These are phyloP conservation scores for Sitta carolinensis DNA, from an alignment of 2,797 vertebrate genomes.

Conservation along the genomic window DNA sequence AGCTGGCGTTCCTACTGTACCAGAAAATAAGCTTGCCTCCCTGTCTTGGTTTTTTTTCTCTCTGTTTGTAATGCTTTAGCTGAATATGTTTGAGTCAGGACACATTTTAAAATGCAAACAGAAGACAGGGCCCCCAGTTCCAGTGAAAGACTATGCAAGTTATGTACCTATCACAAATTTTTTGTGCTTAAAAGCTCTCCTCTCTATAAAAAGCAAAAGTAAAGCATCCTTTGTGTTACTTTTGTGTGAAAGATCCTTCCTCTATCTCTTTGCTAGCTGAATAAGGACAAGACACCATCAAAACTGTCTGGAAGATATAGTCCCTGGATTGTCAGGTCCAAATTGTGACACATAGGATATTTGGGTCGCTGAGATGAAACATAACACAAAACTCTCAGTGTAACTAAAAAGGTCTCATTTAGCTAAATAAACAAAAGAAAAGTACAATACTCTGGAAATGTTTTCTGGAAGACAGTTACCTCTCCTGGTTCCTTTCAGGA, in stretches of 20 bases:
- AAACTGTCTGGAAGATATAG: not conserved
- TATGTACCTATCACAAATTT: not conserved
- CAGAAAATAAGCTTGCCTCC: conserved; percentile 15
- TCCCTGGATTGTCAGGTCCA: not conserved
- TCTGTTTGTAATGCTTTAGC: not conserved
- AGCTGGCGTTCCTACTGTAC: not conserved
- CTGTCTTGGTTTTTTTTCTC: not conserved
- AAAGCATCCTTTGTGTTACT: not conserved
- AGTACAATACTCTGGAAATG: not conserved
- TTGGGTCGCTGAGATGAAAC: not conserved
- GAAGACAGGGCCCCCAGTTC: not conserved
- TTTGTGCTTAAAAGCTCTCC: not conserved
- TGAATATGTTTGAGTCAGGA: not conserved
- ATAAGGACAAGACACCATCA: not conserved
- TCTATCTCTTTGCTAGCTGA: not conserved
- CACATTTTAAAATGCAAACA: not conserved
- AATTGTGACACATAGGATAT: not conserved
- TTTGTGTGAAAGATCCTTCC: not conserved
- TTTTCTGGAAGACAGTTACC: not conserved
- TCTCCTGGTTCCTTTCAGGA: not conserved
- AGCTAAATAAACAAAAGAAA: not conserved
- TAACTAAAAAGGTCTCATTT: not conserved
- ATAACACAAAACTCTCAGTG: not conserved
- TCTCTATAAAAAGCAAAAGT: not conserved
- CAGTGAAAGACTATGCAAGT: not conserved